These are phyloP conservation scores for Etheostoma spectabile DNA, from an alignment of 2,113 vertebrate genomes.

Conservation along the genomic window DNA sequence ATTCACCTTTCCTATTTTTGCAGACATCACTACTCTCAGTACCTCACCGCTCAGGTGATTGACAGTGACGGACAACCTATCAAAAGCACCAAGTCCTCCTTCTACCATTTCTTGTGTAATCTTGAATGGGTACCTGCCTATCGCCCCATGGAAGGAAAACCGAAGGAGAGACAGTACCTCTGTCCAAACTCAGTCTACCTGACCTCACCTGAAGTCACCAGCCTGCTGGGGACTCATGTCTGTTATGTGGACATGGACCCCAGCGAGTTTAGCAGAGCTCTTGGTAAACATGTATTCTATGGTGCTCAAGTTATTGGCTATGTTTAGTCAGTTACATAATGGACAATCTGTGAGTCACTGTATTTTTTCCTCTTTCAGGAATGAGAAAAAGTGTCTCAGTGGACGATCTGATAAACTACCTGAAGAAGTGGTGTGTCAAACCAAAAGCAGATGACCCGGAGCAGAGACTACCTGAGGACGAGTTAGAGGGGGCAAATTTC, in stretches of 20 bases:
- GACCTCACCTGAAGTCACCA: constrained; percentile 66
- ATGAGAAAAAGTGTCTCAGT: constrained; percentile 78
- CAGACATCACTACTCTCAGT: constrained; percentile 84
- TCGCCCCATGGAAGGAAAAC: constrained; percentile 35
- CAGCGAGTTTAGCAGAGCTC: constrained; percentile 78
- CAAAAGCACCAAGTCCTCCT: constrained; percentile 79
- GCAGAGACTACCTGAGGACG: constrained; percentile 22
- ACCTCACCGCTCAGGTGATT: constrained; percentile 76
- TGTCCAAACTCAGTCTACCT: constrained; percentile 77
- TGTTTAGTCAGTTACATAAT: not conserved
- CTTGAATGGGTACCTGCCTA: constrained; percentile 82
- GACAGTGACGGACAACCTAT: constrained; percentile 68
- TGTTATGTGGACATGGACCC: constrained; percentile 72
- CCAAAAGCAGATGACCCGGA: constrained; percentile 40
- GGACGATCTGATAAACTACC: constrained; percentile 76
- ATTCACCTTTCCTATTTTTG: constrained; percentile 1
- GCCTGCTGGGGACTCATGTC: constrained; percentile 81
- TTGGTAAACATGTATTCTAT: constrained; percentile 70
- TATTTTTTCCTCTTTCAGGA: constrained; percentile 61
- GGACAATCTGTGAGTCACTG: not conserved
- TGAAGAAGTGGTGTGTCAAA: constrained; percentile 82
- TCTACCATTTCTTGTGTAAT: constrained; percentile 72
- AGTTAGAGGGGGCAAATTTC: constrained; percentile 70
- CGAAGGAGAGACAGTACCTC: constrained; percentile 55
- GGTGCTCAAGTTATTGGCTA: not conserved